A percentile compares a stretch with the other conserved stretches of the same genome.
These are phyloP conservation scores for Nebria brevicollis DNA, from an alignment of 2,888 invertebrate species.

Conservation along the genomic window DNA sequence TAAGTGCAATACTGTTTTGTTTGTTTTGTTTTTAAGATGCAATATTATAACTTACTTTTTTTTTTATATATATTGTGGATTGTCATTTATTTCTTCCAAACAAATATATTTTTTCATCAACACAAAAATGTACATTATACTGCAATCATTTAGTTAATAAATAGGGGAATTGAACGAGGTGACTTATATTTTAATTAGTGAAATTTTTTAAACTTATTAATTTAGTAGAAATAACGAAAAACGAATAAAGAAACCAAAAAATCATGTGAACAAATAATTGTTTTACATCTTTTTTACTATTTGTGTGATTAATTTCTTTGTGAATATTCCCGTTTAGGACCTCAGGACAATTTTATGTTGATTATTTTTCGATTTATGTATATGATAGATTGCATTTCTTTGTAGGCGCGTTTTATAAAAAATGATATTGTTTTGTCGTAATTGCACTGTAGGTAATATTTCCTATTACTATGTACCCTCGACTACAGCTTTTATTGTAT, in stretches of 20 bases:
- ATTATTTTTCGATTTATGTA: conserved; percentile 14
- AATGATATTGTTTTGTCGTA: conserved; percentile 29
- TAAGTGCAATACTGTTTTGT: background rate
- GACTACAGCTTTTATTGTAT: conserved; percentile 47
- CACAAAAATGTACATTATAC: conserved; percentile 46
- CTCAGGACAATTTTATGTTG: conserved; percentile 36
- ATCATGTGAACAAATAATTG: conserved; percentile 22
- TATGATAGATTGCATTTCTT: conserved; percentile 28
- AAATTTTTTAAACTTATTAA: conserved; percentile 34
- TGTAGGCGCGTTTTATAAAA: conserved; percentile 33
- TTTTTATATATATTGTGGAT: background rate
- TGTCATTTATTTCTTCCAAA: conserved; percentile 41
- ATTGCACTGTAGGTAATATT: conserved; percentile 44
- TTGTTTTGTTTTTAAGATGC: background rate
- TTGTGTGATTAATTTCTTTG: conserved; percentile 27
- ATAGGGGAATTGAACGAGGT: conserved; percentile 45
- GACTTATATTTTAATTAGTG: conserved; percentile 36
- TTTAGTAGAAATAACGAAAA: conserved; percentile 19
- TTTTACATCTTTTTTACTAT: conserved; percentile 7
- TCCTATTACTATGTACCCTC: conserved; percentile 41
- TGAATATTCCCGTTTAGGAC: conserved; percentile 33
- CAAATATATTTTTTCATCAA: conserved; percentile 46
- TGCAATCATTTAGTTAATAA: conserved; percentile 42
- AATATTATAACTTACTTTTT: background rate
- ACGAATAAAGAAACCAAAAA: conserved; percentile 18